Base-by-base conservation (phyloP, 2,113 vertebrate genomes). In the Brachionichthys hirsutus region DNA sequence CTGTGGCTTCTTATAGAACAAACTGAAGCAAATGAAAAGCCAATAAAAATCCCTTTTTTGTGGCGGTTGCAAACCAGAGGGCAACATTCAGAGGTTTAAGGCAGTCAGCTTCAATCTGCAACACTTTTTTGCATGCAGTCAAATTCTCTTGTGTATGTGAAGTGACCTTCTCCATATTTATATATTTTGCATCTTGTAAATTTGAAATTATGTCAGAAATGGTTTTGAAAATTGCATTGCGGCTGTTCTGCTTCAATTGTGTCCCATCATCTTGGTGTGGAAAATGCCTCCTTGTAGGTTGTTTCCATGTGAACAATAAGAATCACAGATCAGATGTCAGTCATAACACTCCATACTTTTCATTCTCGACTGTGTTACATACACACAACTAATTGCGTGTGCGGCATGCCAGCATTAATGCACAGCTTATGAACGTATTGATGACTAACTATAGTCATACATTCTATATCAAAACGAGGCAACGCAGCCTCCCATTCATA, bases 221-320 rank as follows among this genome's bases (percentile, higher is more conserved):
- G 6, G 14, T 8, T 13, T 16, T 15, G 42, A 15, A 44, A 15
- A 13, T 13, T 44, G 15, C 14, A n/a, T 30, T 3, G 24, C 24
- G 8, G 45, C 53, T 22, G 38, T 53, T 51, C 34, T 9, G 11
- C 52, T 64, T 65, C 20, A 20, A 45, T 47, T 40, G 19, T 42
- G 35, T 10, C 11, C 41, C 4, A 3, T 35, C 54, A 24, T 34
- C 24, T 53, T 24, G 11, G 11, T 34, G 34, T 15, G 10, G 52
- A 38, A 58, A 44, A 15, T 41, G 22, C 17, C 17, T 16, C 1
- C 12, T 35, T 9, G 24, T 9, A 45, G 12, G 15, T 62, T 17
- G 60, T 55, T 71, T 65, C 54, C 44, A 41, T 49, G 22, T 45
- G 20, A 62, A 66, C 56, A 57, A 18, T 45, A 41, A 59, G n/a